Percentiles rank a stretch among this genome's conserved stretches.
phyloP scores from a whole-genome alignment of 1,140 invertebrate species.

The Drosophila melanica region DNA sequence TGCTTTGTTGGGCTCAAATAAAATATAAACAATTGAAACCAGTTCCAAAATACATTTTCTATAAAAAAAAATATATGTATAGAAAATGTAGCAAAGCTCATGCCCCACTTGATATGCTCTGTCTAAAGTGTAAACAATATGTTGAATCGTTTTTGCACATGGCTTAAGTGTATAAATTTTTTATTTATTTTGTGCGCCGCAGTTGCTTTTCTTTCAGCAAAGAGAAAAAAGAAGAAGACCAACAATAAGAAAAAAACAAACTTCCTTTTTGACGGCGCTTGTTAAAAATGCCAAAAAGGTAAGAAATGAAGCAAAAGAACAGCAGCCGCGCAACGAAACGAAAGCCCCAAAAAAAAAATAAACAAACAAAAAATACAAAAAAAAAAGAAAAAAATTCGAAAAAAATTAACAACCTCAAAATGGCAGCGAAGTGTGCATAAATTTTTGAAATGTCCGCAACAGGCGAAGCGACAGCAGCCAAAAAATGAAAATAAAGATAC shows the following conservation, averaged over 20 bases:
- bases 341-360: constrained; percentile 47
- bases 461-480: constrained; percentile 38
- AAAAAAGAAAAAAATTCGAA: constrained; percentile 21
- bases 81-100: neutral
- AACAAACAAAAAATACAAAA: constrained; percentile 31
- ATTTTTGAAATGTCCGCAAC: constrained; percentile 73
- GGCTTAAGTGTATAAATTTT: constrained; percentile 37
- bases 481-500: constrained; percentile 11
- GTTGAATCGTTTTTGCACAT: constrained; percentile 43
- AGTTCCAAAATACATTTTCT: too few relatives aligned
- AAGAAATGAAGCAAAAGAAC: constrained; percentile 54
- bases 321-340: constrained; percentile 40
- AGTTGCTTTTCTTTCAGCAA: constrained; percentile 49
- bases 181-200: constrained; percentile 44
- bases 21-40: too few relatives aligned
- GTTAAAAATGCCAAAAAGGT: constrained; percentile 73
- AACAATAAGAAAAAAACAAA: constrained; percentile 44
- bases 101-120: neutral
- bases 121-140: constrained; percentile 14
- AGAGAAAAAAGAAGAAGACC: neutral
- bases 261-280: constrained; percentile 80
- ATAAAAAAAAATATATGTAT: too few relatives aligned
- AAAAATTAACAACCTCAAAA: constrained; percentile 79
- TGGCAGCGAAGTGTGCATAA: constrained; percentile 78
- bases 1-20: too few relatives aligned